Base-by-base conservation (phyloP, 2,888 invertebrate genomes). In the Auanema sp. region DNA sequence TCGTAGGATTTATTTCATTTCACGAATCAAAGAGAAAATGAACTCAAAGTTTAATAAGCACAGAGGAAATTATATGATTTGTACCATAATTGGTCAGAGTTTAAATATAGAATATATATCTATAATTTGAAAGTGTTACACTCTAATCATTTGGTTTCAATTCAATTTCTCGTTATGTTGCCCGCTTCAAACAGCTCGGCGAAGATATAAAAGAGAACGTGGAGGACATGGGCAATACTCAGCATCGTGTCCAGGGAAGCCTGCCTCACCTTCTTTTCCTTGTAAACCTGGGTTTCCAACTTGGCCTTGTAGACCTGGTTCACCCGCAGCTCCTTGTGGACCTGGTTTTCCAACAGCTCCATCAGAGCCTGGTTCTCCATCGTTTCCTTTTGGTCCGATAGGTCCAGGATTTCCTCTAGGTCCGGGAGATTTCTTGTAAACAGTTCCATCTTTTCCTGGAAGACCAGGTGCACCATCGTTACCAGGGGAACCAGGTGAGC, bases 201-300 rank as follows among this genome's bases (percentile, higher is more conserved):
- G 21, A 12, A 52, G 25, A 40, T 55, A 61, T 16, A 67, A 49
- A 53, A 71, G 59, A 6, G 65, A 64, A 2, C 73, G 52, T 2
- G 73, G 73, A 33, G 73, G 73, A 49, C 73, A 73, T 6, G 73
- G 67, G 23, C 73, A 73, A 58, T 73, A 73, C 41, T 73, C 69
- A 8, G 71, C 70, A 50, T 72, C 72, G 40, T 66, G 63, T 23
- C 66, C 65, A 25, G 65, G 57, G 8, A 53, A 42, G 52, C 72
- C 73, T 23, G 64, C 55, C 0, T 10, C 51, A 49, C 73, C 73
- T 41, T 66, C 65, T 21, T 64, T 64, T 47, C 72, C 72, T 24
- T 53, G 58, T 25, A 53, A 57, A 33, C 69, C 68, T 4, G 51
- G 16, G 14, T 23, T 33, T 47, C 68, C 65, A 16, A 52, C 55